These are phyloP conservation scores for Orchesella flavescens DNA, from an alignment of 2,888 invertebrate genomes.

Conservation along the genomic window DNA sequence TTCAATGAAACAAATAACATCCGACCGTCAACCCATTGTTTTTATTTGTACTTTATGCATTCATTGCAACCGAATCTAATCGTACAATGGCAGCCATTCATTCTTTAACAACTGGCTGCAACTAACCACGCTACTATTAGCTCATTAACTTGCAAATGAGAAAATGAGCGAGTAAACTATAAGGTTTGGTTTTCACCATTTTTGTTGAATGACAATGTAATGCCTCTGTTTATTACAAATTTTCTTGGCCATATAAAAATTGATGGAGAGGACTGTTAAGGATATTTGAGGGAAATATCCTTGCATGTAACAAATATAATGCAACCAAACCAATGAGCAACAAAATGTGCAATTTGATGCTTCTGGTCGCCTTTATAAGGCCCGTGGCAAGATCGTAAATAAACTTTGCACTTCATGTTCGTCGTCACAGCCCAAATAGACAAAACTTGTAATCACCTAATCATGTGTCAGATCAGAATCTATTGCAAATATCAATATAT, in stretches of 20 bases:
- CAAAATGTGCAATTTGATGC: not conserved
- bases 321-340: not conserved
- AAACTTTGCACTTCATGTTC: conserved; percentile 9
- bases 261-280: conserved; percentile 34
- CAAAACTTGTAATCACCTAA: too few species aligned
- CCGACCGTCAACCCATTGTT: conserved; percentile 26
- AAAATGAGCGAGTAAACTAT: conserved; percentile 7
- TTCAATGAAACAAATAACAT: conserved; percentile 39
- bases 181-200: conserved; percentile 32
- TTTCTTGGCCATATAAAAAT: conserved; percentile 37
- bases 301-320: conserved; percentile 10
- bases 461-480: too few species aligned
- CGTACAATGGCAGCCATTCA: not conserved
- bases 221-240: conserved; percentile 11
- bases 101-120: not conserved
- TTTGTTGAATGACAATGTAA: conserved; percentile 37
- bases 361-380: too few species aligned
- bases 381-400: not conserved
- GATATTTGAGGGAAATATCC: conserved; percentile 26
- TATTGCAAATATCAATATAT: too few species aligned
- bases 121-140: not conserved
- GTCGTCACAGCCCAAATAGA: not conserved
- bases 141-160: conserved; percentile 49
- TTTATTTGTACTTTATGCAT: conserved; percentile 30
- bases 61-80: conserved; percentile 40